These are phyloP conservation scores for Tipula helvola DNA, from an alignment of 2,888 invertebrate species.

Conservation along the genomic window DNA sequence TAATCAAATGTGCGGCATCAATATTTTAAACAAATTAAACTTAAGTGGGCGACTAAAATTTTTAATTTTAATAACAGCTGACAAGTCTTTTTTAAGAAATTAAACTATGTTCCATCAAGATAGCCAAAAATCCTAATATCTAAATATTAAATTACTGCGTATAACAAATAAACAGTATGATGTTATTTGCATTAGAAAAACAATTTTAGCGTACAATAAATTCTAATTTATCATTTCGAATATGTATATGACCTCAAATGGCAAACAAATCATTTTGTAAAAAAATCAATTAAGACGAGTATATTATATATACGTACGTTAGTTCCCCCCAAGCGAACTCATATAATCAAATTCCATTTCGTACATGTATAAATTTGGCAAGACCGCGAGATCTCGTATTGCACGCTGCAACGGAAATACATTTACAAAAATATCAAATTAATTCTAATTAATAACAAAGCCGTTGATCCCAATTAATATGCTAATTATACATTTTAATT, in stretches of 20 bases:
- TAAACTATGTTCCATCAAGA: neutral
- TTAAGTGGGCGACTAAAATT: neutral
- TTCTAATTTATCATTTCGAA: neutral
- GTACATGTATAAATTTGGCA: neutral
- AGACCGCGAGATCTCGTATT: neutral
- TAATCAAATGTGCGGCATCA: neutral
- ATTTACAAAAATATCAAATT: neutral
- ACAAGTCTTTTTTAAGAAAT: neutral
- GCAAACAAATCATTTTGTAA: neutral
- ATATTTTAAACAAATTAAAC: neutral
- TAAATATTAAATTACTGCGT: neutral
- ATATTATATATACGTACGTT: neutral
- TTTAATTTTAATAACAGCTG: neutral
- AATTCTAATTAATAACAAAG: neutral
- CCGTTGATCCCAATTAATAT: neutral
- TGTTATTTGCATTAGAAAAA: neutral
- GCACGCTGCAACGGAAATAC: neutral
- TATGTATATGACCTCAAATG: neutral
- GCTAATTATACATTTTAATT: neutral
- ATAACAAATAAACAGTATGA: neutral
- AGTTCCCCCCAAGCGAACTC: neutral
- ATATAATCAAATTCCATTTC: neutral
- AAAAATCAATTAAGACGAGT: neutral
- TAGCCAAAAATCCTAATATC: neutral
- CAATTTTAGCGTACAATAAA: neutral